Conservation (phyloP, 2,888 invertebrate genomes). For the Miltochrista miniata region DNA sequence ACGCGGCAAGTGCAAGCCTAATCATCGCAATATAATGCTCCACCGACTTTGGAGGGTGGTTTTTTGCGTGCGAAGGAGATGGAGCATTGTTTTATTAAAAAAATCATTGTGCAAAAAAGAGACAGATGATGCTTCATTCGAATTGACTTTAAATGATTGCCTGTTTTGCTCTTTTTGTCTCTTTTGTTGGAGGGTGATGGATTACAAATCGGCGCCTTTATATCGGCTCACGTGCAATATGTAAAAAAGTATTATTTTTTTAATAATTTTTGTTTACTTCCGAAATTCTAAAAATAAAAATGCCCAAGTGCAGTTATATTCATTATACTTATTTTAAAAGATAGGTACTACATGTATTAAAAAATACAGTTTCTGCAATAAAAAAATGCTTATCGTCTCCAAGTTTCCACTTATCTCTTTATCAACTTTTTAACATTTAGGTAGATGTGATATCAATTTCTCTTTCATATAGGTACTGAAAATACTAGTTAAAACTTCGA, state of each 20-base stretch:
- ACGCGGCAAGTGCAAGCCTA: constrained; percentile 78
- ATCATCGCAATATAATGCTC: constrained; percentile 83
- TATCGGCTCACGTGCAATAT: constrained; percentile 40
- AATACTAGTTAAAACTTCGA: too few relatives aligned
- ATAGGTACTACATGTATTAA: too few relatives aligned
- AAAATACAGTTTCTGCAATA: too few relatives aligned
- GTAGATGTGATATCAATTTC: too few relatives aligned
- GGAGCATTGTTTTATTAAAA: constrained; percentile 31
- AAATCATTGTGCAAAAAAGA: constrained; percentile 40
- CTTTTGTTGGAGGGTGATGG: constrained; percentile 77
- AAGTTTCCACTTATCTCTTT: too few relatives aligned
- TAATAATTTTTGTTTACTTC: neutral
- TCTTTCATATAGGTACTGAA: too few relatives aligned
- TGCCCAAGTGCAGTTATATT: too few relatives aligned
- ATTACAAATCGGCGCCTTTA: constrained; percentile 73
- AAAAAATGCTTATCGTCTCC: too few relatives aligned
- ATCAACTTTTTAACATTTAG: too few relatives aligned
- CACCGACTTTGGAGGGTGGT: constrained; percentile 66
- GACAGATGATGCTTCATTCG: constrained; percentile 60
- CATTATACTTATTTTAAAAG: too few relatives aligned
- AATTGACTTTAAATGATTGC: constrained; percentile 82
- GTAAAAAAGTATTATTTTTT: neutral
- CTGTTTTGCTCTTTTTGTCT: constrained; percentile 69
- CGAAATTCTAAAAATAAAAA: too few relatives aligned
- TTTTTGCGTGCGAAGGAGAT: constrained; percentile 58